Evolutionary conservation across 2,113 vertebrate species (phyloP).

Genomic region (Tetrao urogallus): DNA sequence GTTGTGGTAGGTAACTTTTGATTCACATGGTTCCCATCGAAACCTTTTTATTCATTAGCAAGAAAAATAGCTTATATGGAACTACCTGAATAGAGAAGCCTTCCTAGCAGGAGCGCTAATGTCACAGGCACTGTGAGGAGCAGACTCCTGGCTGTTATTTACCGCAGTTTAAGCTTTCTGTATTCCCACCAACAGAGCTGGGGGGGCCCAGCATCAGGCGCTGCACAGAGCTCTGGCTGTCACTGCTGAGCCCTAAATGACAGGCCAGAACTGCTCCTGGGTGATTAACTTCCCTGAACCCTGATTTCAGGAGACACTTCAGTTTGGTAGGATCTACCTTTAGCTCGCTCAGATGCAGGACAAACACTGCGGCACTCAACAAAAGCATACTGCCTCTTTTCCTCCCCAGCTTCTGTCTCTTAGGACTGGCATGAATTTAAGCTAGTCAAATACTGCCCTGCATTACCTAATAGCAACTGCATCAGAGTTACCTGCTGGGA

Average conservation of each 20-base stretch:
- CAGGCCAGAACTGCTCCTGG: background rate
- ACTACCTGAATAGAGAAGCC: background rate
- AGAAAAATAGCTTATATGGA: background rate
- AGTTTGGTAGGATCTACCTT: background rate
- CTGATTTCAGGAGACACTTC: background rate
- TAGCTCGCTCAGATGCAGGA: background rate
- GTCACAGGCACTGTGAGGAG: background rate
- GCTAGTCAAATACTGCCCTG: background rate
- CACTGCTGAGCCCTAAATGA: background rate
- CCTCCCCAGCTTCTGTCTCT: background rate
- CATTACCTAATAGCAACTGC: background rate
- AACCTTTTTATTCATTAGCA: background rate
- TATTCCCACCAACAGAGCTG: background rate
- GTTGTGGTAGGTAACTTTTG: background rate
- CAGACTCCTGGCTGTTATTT: background rate
- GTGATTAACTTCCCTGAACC: background rate
- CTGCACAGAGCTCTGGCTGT: background rate
- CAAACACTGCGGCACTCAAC: background rate
- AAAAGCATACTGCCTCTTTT: rapidly evolving
- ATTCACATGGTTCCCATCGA: background rate
- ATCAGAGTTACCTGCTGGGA: background rate
- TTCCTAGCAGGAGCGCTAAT: background rate
- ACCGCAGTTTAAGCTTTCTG: background rate
- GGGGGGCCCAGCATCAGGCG: background rate
- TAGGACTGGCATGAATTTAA: background rate